phyloP scores from a whole-genome alignment of 2,113 vertebrate species.

The Trichechus manatus region DNA sequence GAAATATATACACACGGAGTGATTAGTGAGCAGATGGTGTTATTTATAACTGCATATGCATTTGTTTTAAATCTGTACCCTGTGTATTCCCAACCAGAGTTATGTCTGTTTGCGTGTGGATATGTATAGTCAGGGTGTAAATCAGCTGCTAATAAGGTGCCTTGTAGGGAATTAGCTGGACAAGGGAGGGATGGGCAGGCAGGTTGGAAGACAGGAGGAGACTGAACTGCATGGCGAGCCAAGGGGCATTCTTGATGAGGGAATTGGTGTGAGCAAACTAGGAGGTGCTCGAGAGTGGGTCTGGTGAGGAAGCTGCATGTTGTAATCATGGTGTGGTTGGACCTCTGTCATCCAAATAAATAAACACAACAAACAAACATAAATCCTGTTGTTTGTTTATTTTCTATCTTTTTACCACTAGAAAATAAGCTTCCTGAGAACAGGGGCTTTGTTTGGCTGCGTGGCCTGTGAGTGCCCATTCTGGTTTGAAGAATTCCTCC shows the following conservation, averaged over 20 bases:
- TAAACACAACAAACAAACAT: background rate
- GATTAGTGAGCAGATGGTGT: background rate
- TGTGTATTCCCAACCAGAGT: constrained; percentile 14
- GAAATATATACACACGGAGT: background rate
- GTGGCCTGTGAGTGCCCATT: background rate
- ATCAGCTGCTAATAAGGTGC: constrained; percentile 29
- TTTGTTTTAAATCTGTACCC: constrained; percentile 49
- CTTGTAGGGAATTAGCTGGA: background rate
- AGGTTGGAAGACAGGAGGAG: background rate
- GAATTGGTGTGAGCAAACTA: rapidly evolving
- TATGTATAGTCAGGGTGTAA: background rate
- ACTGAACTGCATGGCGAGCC: background rate
- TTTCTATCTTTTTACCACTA: background rate
- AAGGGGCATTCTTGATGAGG: background rate
- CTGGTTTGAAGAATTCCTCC: background rate
- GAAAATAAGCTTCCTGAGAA: background rate
- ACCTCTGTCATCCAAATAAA: background rate
- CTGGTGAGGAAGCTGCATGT: background rate
- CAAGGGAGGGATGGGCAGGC: background rate
- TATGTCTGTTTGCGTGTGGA: background rate
- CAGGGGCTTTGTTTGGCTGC: background rate
- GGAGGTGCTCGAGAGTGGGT: background rate
- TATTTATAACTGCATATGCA: background rate
- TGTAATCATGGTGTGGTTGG: background rate
- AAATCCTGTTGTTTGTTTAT: no score